Percentiles rank a stretch among this genome's conserved stretches.
phyloP scores from a whole-genome alignment of 2,888 invertebrate species.

The Campoplex capitator region DNA sequence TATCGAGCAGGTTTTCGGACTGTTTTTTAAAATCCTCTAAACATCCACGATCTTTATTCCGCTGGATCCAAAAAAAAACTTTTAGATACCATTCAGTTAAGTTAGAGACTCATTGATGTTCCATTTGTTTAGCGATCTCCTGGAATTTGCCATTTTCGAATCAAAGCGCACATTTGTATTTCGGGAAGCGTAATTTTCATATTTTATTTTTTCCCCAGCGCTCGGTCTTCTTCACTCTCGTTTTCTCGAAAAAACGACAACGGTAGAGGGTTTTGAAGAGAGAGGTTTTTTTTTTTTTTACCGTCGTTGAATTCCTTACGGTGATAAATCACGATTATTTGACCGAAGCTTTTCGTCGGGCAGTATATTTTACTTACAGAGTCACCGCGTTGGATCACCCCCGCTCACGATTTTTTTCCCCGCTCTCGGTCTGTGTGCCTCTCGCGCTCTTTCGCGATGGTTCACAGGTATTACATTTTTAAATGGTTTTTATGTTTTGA shows the following conservation, averaged over 20 bases:
- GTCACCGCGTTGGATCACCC: conserved; percentile 83
- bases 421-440: neutral
- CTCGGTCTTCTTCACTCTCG: conserved; percentile 11
- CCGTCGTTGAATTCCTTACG: conserved; percentile 79
- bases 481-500: conserved; percentile 85
- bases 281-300: conserved; percentile 44
- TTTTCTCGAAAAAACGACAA: conserved; percentile 1
- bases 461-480: conserved; percentile 83
- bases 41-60: neutral
- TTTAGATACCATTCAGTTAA: neutral
- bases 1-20: no score
- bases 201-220: neutral
- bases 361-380: conserved; percentile 85
- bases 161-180: neutral
- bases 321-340: conserved; percentile 85
- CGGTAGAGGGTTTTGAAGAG: conserved; percentile 2
- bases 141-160: neutral
- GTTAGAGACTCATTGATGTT: neutral
- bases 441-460: neutral
- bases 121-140: neutral
- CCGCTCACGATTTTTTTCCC: conserved; percentile 63
- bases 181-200: neutral
- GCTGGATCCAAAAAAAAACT: neutral
- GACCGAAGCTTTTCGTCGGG: conserved; percentile 83
- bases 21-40: no score